These are phyloP conservation scores for Arremon aurantiirostris DNA, from an alignment of 2,797 vertebrate species.

Conservation along the genomic window DNA sequence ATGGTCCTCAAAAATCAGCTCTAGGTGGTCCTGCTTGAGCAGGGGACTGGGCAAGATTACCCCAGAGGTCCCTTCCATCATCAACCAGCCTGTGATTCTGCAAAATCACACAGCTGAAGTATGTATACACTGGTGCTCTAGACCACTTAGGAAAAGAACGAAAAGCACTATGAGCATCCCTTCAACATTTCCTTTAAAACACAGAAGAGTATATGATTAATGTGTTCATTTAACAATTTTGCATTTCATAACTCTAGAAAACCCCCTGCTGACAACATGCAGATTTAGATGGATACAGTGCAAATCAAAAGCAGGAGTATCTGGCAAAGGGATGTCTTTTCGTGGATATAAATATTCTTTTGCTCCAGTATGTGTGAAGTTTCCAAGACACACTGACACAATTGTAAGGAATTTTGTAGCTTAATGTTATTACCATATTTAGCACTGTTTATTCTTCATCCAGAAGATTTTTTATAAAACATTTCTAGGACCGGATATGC, in stretches of 20 bases:
- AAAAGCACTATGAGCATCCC: not conserved
- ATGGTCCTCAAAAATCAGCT: not conserved
- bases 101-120: not conserved
- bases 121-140: not conserved
- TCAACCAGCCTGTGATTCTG: not conserved
- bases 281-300: conserved; percentile 7
- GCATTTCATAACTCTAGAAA: conserved; percentile 29
- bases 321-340: conserved; percentile 23
- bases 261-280: not conserved
- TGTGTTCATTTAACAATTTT: not conserved
- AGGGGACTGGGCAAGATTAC: not conserved
- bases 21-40: not conserved
- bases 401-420: conserved; percentile 65
- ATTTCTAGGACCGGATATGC: conserved; percentile 50
- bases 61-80: not conserved
- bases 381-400: conserved; percentile 65
- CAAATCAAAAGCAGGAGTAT: conserved; percentile 49
- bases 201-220: not conserved
- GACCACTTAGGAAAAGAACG: not conserved
- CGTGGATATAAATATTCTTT: conserved; percentile 44
- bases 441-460: conserved; percentile 70
- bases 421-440: conserved; percentile 73
- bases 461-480: conserved; percentile 33
- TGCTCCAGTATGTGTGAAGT: conserved; percentile 42
- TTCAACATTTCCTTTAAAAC: not conserved